Evolutionary conservation across 2,113 vertebrate genomes (phyloP).

Genomic region (Chloroceryle aenea): DNA sequence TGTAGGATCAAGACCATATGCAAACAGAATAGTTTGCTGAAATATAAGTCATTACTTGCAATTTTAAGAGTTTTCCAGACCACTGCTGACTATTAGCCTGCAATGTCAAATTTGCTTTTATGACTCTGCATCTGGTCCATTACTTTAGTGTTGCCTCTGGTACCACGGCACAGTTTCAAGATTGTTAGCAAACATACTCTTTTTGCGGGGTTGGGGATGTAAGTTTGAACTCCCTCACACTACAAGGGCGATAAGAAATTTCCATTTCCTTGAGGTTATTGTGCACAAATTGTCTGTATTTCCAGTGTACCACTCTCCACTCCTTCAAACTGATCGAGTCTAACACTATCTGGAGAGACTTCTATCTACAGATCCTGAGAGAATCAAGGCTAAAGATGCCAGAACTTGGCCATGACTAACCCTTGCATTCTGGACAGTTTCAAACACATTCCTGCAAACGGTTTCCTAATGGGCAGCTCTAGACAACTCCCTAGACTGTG

Average conservation of each 20-base stretch:
- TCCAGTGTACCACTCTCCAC: neutral
- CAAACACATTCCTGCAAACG: neutral
- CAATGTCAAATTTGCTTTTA: neutral
- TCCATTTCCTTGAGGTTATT: neutral
- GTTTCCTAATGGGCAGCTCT: neutral
- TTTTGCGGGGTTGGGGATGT: neutral
- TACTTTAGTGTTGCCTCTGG: neutral
- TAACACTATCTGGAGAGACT: neutral
- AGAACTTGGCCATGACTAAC: neutral
- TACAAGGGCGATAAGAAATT: neutral
- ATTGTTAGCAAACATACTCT: neutral
- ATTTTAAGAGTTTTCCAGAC: neutral
- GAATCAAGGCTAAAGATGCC: neutral
- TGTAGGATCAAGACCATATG: neutral
- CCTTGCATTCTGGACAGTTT: neutral
- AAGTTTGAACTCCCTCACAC: accelerated
- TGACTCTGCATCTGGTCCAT: neutral
- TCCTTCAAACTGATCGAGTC: neutral
- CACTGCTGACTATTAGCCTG: neutral
- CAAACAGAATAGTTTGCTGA: neutral
- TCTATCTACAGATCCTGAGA: neutral
- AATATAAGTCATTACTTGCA: neutral
- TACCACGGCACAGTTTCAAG: neutral
- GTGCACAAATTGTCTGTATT: neutral
- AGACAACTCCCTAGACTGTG: neutral